These are phyloP conservation scores for Heteromyza rotundicornis DNA, from an alignment of 2,888 invertebrate genomes.

Conservation along the genomic window DNA sequence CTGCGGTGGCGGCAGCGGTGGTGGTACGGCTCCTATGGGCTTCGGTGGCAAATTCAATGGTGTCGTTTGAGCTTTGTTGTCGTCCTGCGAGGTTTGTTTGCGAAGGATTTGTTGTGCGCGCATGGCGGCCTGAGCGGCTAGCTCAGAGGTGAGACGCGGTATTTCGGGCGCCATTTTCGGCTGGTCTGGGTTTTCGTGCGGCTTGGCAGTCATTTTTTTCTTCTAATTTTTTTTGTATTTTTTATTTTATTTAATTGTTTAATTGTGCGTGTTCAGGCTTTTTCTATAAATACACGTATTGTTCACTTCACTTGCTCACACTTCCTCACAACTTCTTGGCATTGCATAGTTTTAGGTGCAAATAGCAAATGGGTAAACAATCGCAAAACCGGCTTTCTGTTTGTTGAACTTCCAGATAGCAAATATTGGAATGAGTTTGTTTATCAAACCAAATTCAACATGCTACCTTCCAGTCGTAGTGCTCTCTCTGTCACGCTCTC, in stretches of 20 bases:
- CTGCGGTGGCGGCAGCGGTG: conserved; percentile 43
- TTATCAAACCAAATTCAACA: conserved; percentile 15
- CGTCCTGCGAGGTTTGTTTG: conserved; percentile 53
- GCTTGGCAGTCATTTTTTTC: conserved; percentile 46
- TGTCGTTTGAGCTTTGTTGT: conserved; percentile 23
- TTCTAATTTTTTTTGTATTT: conserved; percentile 29
- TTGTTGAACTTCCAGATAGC: not conserved
- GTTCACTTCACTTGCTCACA: not conserved
- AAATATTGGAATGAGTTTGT: conserved; percentile 7
- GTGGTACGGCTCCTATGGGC: conserved; percentile 33
- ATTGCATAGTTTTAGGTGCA: conserved; percentile 42
- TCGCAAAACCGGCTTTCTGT: not conserved
- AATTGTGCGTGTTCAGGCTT: conserved; percentile 15
- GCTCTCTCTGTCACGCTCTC: conserved; percentile 10
- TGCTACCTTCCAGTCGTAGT: not conserved
- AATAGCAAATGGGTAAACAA: not conserved
- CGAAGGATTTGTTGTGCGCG: conserved; percentile 59
- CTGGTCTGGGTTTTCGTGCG: conserved; percentile 42
- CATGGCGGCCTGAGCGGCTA: conserved; percentile 61
- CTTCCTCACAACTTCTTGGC: not conserved
- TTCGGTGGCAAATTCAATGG: conserved; percentile 24
- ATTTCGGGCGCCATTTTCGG: conserved; percentile 59
- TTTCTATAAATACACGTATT: no score
- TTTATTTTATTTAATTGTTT: conserved; percentile 28
- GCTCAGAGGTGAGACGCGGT: conserved; percentile 59